Evolutionary conservation across 2,113 vertebrate genomes (phyloP), one percentile per base, ranked within the genome.

Genomic region (Microtus ochrogaster): DNA sequence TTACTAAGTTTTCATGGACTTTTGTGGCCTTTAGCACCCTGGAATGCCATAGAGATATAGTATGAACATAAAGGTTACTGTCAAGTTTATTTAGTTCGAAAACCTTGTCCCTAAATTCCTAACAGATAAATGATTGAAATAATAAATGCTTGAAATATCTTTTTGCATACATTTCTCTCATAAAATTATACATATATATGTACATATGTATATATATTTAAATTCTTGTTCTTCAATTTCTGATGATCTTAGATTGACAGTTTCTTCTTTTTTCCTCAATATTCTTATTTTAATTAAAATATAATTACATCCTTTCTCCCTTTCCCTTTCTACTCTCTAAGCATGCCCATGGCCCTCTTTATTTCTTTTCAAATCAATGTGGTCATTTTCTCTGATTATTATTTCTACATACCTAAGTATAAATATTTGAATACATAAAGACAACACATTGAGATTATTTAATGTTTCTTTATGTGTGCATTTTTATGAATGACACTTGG

Each of bases 221-320:
- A 77, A 21, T 68, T 91, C 0, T 22, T 58, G 2, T 85, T 84
- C 39, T 72, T 47, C 10, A 76, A 36, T 1, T 77, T 82, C 81
- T 83, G 2, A 72, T 87, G 47, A 44, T 78, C 9, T 36, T 58
- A 4, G 16, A 85, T 26, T 22, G 26, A 24, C 33, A 73, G 44
- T 73, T 14, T 33, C 79, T 83, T 58, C 61, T 84, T 85, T 58
- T 47, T 17, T 66, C 5, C 10, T 33, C 44, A 33, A 30, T 81
- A n/a, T 66, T 92, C 78, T 79, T 19, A 84, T 84, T 65, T 61
- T 66, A 82, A 82, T 79, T 81, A n/a, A 58, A 58, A 26, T 58
- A n/a, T 13, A 81, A 58, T 26, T 58, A 26, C 11, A 13, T 58
- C 9, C 7, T 26, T 58, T 58, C 11, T 39, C 52, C 9, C 8